A percentile compares a stretch with the other conserved stretches of the same genome.
Evolutionary conservation across 2,888 invertebrate genomes (phyloP).

Genomic region (Catocala sponsa): DNA sequence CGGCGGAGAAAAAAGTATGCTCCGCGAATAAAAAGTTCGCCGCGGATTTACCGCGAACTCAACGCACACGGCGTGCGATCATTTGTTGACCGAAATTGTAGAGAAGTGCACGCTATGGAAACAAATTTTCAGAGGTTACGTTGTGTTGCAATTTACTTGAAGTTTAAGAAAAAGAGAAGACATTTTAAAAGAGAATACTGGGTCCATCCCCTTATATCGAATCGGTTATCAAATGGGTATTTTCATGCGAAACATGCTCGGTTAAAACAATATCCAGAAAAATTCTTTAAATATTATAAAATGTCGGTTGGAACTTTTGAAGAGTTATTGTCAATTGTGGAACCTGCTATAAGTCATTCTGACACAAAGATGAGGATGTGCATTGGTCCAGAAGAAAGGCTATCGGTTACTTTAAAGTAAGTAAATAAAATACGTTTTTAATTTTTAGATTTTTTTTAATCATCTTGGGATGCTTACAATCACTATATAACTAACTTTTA

Average conservation of each 20-base stretch:
- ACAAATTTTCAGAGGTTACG: conserved; percentile 5
- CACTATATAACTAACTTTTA: conserved; percentile 4
- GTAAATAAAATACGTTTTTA: conserved; percentile 12
- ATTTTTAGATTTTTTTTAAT: conserved; percentile 6
- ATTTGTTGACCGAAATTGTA: not conserved
- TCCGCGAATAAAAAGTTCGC: conserved; percentile 1
- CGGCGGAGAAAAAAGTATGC: not conserved
- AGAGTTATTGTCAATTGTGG: not conserved
- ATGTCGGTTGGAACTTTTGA: conserved; percentile 6
- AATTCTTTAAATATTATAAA: conserved; percentile 8
- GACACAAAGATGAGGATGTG: not conserved
- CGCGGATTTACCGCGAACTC: conserved; percentile 4
- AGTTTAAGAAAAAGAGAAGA: conserved; percentile 6
- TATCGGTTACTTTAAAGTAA: conserved; percentile 13
- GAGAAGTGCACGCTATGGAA: not conserved
- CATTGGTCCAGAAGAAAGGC: conserved; percentile 15
- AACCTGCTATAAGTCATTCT: not conserved
- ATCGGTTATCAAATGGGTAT: conserved; percentile 14
- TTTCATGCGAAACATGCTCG: conserved; percentile 10
- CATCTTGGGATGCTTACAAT: no score
- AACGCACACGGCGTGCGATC: conserved; percentile 1
- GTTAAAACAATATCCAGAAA: conserved; percentile 10
- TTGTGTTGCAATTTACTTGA: conserved; percentile 3
- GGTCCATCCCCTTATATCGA: conserved; percentile 14
- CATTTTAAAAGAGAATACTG: conserved; percentile 10